These are phyloP conservation scores for Drosophila simulans DNA, from an alignment of 1,140 invertebrate genomes.

Conservation along the genomic window DNA sequence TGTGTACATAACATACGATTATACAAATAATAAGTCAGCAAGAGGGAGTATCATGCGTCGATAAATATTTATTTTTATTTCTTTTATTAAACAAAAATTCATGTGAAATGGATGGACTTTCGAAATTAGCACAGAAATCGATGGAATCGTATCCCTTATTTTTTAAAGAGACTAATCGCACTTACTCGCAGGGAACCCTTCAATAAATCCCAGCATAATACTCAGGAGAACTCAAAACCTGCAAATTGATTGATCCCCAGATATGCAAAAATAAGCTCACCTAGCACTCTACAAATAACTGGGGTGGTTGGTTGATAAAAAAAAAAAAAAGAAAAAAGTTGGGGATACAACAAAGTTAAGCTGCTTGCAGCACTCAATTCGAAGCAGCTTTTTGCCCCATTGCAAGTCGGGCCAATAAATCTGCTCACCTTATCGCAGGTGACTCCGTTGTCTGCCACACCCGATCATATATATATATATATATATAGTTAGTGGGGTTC, in stretches of 20 bases:
- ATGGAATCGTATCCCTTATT: no score
- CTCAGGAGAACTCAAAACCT: background rate
- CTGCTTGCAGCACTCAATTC: conserved; percentile 40
- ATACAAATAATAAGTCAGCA: no score
- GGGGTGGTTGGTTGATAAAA: background rate
- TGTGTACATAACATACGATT: no score
- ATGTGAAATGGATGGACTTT: no score
- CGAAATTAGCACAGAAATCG: no score
- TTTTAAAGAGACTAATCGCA: background rate
- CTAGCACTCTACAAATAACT: conserved; percentile 22
- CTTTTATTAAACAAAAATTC: background rate
- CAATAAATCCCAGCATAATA: background rate
- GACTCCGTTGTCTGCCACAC: conserved; percentile 33
- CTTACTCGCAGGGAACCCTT: background rate
- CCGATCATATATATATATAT: conserved; percentile 20
- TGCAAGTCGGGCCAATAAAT: conserved; percentile 38
- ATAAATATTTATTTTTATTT: no score
- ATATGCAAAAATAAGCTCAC: conserved; percentile 29
- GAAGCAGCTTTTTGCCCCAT: conserved; percentile 30
- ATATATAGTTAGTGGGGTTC: background rate
- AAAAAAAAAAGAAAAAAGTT: background rate
- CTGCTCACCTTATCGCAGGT: conserved; percentile 45
- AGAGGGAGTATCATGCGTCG: no score
- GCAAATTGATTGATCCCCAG: conserved; percentile 38
- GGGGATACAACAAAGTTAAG: conserved; percentile 31